Evolutionary conservation across 2,888 invertebrate species (phyloP).

Genomic region (Corbicula japonica): DNA sequence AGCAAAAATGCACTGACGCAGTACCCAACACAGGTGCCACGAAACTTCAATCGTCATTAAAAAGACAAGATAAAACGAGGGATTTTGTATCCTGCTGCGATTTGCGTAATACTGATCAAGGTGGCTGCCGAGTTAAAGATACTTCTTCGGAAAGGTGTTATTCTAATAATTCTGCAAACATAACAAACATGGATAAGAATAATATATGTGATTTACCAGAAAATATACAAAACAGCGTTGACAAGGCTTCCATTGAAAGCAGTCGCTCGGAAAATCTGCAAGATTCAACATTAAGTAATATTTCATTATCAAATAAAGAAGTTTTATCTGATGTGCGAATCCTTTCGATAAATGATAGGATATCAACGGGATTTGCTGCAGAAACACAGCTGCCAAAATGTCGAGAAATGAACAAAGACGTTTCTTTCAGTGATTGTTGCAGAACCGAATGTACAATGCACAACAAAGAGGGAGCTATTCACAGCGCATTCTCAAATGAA

Average conservation of each 20-base stretch:
- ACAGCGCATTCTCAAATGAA: no score
- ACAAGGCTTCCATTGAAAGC: background rate
- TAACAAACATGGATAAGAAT: no score
- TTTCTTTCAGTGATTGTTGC: background rate
- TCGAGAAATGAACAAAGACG: conserved; percentile 28
- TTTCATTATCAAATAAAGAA: conserved; percentile 10
- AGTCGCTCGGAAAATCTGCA: background rate
- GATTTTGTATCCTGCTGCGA: conserved; percentile 19
- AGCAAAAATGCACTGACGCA: conserved; percentile 18
- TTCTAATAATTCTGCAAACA: background rate
- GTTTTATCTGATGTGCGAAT: conserved; percentile 36
- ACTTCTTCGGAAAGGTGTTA: background rate
- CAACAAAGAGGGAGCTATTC: no score
- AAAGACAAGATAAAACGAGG: conserved; percentile 46
- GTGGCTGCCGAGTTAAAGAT: background rate
- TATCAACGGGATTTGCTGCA: conserved; percentile 11
- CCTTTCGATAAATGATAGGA: conserved; percentile 17
- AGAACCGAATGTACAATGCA: no score
- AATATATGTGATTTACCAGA: background rate
- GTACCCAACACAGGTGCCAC: conserved; percentile 46
- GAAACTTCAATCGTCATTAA: conserved; percentile 17
- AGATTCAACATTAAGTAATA: background rate
- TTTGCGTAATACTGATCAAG: conserved; percentile 2
- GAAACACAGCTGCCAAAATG: conserved; percentile 22
- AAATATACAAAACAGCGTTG: background rate